phyloP scores from a whole-genome alignment of 2,113 vertebrate genomes.

The Triplophysa siluroides region DNA sequence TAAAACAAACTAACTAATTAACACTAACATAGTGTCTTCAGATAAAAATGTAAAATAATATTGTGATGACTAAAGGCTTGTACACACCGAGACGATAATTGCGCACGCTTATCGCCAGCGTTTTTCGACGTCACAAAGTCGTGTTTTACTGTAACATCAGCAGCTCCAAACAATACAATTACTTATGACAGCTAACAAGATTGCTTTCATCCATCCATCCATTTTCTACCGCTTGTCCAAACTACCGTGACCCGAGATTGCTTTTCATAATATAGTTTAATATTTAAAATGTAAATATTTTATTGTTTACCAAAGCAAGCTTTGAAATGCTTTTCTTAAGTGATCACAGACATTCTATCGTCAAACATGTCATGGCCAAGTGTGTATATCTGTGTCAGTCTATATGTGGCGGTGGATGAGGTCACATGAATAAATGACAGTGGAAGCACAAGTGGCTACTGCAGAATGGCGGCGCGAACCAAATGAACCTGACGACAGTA shows the following conservation, averaged over 20 bases:
- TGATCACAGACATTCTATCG: not conserved
- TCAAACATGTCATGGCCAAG: not conserved
- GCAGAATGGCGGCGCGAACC: conserved; percentile 62
- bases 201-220: too few species aligned
- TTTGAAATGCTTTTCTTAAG: conserved; percentile 14
- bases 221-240: too few species aligned
- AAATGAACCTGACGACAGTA: conserved; percentile 65
- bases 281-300: too few species aligned
- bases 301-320: not conserved
- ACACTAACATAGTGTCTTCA: too few species aligned
- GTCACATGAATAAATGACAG: conserved; percentile 60
- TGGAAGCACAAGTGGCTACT: conserved; percentile 49
- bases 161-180: not conserved
- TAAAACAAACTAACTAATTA: too few species aligned
- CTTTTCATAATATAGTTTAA: not conserved
- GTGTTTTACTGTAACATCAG: too few species aligned
- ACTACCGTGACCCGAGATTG: too few species aligned
- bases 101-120: too few species aligned
- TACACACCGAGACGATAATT: too few species aligned
- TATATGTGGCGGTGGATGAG: conserved; percentile 25
- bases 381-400: not conserved
- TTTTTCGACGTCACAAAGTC: too few species aligned
- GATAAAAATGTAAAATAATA: too few species aligned
- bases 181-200: not conserved
- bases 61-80: too few species aligned